phyloP scores from a whole-genome alignment of 2,113 vertebrate genomes.

The Spilogale gracilis region DNA sequence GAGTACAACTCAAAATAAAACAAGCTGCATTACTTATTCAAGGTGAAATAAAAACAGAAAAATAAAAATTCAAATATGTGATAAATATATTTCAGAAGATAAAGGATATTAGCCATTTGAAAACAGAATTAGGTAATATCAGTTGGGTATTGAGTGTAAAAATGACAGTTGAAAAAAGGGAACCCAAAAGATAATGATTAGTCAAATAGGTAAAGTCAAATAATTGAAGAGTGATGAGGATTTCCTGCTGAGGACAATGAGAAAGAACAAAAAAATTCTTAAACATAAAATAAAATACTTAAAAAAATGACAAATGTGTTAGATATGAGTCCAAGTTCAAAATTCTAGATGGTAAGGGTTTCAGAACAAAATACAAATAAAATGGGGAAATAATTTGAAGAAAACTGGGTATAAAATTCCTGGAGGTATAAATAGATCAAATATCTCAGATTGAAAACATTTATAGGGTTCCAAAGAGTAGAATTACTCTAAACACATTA shows the following conservation, averaged over 20 bases:
- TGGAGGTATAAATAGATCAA: not conserved
- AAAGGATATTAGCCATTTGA: not conserved
- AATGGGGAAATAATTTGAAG: not conserved
- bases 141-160: not conserved
- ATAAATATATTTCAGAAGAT: not conserved
- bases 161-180: not conserved
- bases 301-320: not conserved
- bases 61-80: not conserved
- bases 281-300: not conserved
- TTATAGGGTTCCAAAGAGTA: not conserved
- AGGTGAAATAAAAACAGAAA: not conserved
- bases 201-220: not conserved
- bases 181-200: not conserved
- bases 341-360: not conserved
- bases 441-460: not conserved
- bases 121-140: not conserved
- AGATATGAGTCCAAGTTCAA: not conserved
- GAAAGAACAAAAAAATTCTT: not conserved
- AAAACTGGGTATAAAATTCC: not conserved
- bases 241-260: not conserved
- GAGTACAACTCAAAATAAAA: not conserved
- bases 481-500: not conserved
- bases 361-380: not conserved
- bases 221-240: not conserved
- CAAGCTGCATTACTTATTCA: not conserved